Conservation (phyloP, 2,113 vertebrate genomes). For the Glareola pratincola region DNA sequence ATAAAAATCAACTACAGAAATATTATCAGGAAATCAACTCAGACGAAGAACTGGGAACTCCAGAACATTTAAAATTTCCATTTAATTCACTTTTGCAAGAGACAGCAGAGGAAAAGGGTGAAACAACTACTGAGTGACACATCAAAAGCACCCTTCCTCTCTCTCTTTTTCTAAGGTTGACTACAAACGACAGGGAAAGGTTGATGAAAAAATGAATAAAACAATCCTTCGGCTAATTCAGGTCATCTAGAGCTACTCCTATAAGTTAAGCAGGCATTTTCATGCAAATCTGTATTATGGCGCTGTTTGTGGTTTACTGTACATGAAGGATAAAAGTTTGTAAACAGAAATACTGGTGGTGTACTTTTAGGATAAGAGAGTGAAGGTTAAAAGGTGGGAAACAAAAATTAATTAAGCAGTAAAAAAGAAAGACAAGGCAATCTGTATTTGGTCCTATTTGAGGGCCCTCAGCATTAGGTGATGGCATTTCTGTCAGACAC, state of each 20-base stretch:
- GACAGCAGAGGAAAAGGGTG: not conserved
- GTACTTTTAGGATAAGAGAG: not conserved
- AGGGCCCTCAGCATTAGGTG: not conserved
- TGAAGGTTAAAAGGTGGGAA: not conserved
- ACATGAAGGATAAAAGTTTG: not conserved
- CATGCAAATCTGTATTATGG: not conserved
- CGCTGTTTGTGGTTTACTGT: not conserved
- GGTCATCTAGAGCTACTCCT: not conserved
- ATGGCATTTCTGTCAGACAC: not conserved
- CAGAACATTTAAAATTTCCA: not conserved
- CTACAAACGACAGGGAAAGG: not conserved
- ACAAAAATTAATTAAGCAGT: not conserved
- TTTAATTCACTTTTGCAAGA: not conserved
- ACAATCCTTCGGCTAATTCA: not conserved
- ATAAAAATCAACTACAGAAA: not conserved
- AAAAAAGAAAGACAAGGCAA: not conserved
- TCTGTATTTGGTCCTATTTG: not conserved
- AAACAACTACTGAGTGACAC: not conserved
- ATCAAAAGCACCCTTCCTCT: not conserved
- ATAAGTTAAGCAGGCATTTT: not conserved
- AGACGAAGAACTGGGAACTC: not conserved
- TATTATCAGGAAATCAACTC: not conserved
- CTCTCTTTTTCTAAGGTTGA: not conserved
- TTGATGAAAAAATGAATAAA: not conserved
- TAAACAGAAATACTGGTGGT: not conserved